phyloP scores from a whole-genome alignment of 2,797 vertebrate genomes.

The Halcyon leucocephala region DNA sequence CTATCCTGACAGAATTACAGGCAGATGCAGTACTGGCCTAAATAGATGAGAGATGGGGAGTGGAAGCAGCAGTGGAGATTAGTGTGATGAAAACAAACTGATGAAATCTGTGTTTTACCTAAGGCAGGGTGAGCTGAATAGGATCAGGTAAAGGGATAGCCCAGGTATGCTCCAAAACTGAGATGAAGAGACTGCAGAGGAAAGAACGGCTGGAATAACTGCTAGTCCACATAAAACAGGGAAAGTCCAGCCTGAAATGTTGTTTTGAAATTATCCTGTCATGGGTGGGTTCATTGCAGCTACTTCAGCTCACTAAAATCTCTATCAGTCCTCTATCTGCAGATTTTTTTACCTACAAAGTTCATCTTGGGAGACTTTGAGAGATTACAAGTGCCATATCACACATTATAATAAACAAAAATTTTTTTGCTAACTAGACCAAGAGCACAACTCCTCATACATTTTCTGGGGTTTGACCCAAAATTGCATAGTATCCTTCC shows the following conservation, averaged over 20 bases:
- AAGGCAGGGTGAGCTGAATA: not conserved
- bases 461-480: not conserved
- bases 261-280: not conserved
- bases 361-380: not conserved
- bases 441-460: not conserved
- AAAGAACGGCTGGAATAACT: not conserved
- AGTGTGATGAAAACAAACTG: not conserved
- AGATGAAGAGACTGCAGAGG: not conserved
- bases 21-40: not conserved
- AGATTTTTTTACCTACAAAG: not conserved
- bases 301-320: not conserved
- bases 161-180: not conserved
- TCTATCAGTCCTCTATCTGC: not conserved
- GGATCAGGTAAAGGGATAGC: not conserved
- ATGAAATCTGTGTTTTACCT: not conserved
- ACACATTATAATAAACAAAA: not conserved
- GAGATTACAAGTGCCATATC: not conserved
- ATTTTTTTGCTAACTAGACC: not conserved
- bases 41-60: not conserved
- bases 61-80: accelerated
- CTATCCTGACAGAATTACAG: not conserved
- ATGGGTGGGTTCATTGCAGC: not conserved
- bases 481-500: not conserved
- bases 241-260: not conserved
- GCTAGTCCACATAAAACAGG: not conserved